Evolutionary conservation across 2,888 invertebrate species (phyloP), one percentile per base, ranked within the genome.

Genomic region (Tiliacea aurago): DNA sequence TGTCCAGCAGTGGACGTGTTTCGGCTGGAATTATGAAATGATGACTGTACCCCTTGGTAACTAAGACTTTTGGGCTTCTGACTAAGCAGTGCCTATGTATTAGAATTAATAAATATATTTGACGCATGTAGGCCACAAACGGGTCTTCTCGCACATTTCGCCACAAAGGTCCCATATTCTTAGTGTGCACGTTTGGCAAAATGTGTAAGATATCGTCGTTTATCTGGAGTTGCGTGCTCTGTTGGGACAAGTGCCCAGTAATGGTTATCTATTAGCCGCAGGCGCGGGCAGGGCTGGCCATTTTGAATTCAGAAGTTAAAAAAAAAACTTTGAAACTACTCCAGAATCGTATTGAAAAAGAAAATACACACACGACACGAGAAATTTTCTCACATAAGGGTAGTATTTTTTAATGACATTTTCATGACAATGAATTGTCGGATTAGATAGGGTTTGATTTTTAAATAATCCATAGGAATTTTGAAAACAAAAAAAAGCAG

Each of bases 211-310:
- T 84, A 82, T 82, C 76, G 80, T 41, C 68, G 73, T 83, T 81
- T 85, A 79, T 86, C 83, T 84, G 80, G 80, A 83, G 84, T 90
- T 88, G 90, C 90, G 91, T 89, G 87, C 91, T 92, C 81, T 72
- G 80, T 78, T 82, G 90, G 90, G 93, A 92, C 94, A 93, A 94
- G 94, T 93, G 93, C 85, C 90, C 91, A 90, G 94, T 94, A 94
- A 94, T 94, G 93, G 94, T 93, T 93, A 94, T 94, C 94, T 94
- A 94, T 94, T 94, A 94, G 90, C 91, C 93, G 86, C 94, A 94
- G 93, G 88, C 89, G 76, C 87, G 86, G 86, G 68, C 69, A 93
- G 93, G 93, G 93, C 64, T 93, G 90, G 0, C 85, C 47, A n/a
- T 4, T 41, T 61, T 56, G 15, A 18, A 11, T n/a, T 20, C 0